phyloP scores from a whole-genome alignment of 2,888 invertebrate species.

The Macrophya annulata region DNA sequence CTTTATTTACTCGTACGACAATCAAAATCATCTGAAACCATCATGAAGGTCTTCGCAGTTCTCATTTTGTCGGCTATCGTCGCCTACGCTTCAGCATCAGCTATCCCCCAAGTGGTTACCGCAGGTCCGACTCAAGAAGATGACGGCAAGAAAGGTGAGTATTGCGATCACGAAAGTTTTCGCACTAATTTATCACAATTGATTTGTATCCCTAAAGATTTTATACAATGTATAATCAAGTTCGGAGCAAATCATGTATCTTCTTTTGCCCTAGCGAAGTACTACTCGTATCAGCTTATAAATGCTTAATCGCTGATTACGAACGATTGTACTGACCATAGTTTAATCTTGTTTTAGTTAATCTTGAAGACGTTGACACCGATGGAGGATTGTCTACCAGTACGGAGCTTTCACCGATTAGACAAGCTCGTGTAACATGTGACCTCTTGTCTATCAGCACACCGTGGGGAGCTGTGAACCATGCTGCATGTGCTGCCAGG shows the following conservation, averaged over 20 bases:
- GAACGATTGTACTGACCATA: neutral
- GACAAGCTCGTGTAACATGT: conserved; percentile 63
- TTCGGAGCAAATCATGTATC: neutral
- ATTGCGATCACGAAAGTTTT: neutral
- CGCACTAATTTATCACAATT: neutral
- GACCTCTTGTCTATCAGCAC: conserved; percentile 65
- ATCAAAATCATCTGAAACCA: neutral
- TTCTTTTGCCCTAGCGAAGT: neutral
- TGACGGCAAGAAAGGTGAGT: conserved; percentile 46
- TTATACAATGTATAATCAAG: neutral
- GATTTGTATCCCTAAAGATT: neutral
- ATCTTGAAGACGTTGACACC: conserved; percentile 31
- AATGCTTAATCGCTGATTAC: neutral
- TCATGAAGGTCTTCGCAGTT: conserved; percentile 60
- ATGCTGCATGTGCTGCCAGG: conserved; percentile 64
- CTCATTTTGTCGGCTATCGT: conserved; percentile 46
- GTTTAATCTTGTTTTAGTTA: neutral
- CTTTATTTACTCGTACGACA: neutral
- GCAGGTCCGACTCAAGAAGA: conserved; percentile 51
- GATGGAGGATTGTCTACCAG: conserved; percentile 31
- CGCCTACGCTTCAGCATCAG: conserved; percentile 53
- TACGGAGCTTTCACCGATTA: conserved; percentile 27
- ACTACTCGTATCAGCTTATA: neutral
- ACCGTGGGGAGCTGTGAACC: conserved; percentile 61
- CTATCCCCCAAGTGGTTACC: conserved; percentile 55